These are phyloP conservation scores for Clunio marinus DNA, from an alignment of 2,888 invertebrate species.

Conservation along the genomic window DNA sequence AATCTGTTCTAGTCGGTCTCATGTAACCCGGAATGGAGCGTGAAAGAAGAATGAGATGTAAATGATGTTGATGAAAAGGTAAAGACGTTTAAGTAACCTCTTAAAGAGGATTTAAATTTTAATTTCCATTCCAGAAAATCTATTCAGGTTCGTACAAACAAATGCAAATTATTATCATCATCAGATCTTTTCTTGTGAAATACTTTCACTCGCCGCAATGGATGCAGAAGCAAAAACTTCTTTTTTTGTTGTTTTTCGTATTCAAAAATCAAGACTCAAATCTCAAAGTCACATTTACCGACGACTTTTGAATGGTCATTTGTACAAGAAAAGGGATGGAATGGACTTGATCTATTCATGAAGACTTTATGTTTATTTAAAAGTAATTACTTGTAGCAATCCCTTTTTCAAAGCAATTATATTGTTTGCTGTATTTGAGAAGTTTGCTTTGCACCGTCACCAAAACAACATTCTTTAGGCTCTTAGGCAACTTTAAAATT, in stretches of 20 bases:
- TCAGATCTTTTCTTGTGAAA: not conserved
- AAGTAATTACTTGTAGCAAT: not conserved
- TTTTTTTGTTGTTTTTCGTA: not conserved
- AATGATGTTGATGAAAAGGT: constrained; percentile 20
- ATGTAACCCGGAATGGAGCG: too few species aligned
- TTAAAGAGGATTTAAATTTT: constrained; percentile 31
- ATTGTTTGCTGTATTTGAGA: not conserved
- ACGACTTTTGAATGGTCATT: constrained; percentile 15
- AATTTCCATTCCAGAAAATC: constrained; percentile 36
- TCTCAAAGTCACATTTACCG: constrained; percentile 14
- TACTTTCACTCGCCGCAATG: not conserved
- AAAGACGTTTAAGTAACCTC: constrained; percentile 17
- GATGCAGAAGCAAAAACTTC: not conserved
- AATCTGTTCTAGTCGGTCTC: not conserved
- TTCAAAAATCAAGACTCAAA: not conserved
- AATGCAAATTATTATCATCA: constrained; percentile 35
- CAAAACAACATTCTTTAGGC: too few species aligned
- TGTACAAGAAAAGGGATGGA: not conserved
- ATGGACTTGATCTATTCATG: not conserved
- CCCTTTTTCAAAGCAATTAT: not conserved
- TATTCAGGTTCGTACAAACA: constrained; percentile 4
- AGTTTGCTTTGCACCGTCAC: too few species aligned
- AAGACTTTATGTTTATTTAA: not conserved
- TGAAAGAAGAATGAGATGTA: not conserved
- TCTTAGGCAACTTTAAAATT: too few species aligned